Percentiles rank a stretch among this genome's conserved stretches.
phyloP scores from a whole-genome alignment of 1,140 invertebrate genomes.

The Micrasema minimum region DNA sequence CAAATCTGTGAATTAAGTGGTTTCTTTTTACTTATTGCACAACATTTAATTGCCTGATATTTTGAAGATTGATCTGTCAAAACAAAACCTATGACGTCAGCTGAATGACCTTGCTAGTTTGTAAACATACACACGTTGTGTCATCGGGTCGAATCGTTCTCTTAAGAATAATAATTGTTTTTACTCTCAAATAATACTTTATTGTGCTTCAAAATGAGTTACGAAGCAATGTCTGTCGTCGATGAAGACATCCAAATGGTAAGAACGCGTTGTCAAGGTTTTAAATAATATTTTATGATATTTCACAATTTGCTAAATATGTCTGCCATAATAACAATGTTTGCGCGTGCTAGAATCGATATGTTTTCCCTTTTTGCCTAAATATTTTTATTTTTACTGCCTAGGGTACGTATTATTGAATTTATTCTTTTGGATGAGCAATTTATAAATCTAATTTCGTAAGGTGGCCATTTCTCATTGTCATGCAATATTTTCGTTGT shows the following conservation, averaged over 20 bases:
- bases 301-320: slow-evolving; percentile 43
- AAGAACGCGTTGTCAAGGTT: slow-evolving; percentile 29
- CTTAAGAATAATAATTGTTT: slow-evolving; percentile 34
- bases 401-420: no score
- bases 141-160: slow-evolving; percentile 27
- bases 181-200: slow-evolving; percentile 8
- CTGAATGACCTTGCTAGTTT: slow-evolving; percentile 52
- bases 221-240: slow-evolving; percentile 47
- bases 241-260: slow-evolving; percentile 52
- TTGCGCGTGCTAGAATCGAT: background rate
- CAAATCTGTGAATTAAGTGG: no score
- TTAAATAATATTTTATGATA: slow-evolving; percentile 30
- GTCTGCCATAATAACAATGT: slow-evolving; percentile 41
- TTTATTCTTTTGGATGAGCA: background rate
- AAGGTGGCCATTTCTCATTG: slow-evolving; percentile 45
- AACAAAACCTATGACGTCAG: slow-evolving; percentile 33
- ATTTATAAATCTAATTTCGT: slow-evolving; percentile 34
- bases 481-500: slow-evolving; percentile 44
- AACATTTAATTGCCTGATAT: background rate
- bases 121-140: slow-evolving; percentile 54
- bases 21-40: no score
- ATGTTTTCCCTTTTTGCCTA: no score
- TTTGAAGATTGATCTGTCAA: background rate
- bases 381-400: no score
- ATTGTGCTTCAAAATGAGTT: slow-evolving; percentile 43